Conservation (phyloP, 2,113 vertebrate genomes). For the Etia nguti region DNA sequence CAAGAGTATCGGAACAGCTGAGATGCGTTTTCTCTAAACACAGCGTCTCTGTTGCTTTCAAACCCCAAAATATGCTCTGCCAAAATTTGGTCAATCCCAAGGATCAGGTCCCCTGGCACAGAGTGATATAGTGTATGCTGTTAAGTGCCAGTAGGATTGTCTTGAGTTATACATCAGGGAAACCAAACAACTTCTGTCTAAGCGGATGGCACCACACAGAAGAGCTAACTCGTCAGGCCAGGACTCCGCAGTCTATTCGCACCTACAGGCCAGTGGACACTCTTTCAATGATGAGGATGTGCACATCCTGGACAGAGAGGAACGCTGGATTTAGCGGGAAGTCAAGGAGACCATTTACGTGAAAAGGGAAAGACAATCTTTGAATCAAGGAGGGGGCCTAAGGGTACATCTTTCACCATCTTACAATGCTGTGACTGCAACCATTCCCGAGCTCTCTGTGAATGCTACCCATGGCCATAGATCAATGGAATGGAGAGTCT, state of each 20-base stretch:
- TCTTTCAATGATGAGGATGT: not conserved
- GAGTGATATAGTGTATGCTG: not conserved
- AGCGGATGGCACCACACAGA: not conserved
- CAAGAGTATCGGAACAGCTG: not conserved
- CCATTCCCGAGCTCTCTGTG: not conserved
- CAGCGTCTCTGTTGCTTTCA: not conserved
- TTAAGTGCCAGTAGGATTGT: not conserved
- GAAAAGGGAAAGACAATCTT: not conserved
- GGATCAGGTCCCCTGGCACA: not conserved
- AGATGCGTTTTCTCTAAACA: not conserved
- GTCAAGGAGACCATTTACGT: not conserved
- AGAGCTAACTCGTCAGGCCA: not conserved
- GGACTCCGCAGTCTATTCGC: not conserved
- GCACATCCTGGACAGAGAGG: not conserved
- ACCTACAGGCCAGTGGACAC: not conserved
- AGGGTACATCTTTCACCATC: not conserved
- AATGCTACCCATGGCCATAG: not conserved
- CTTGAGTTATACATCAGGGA: not conserved
- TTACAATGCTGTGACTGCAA: not conserved
- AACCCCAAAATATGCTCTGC: not conserved
- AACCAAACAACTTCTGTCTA: not conserved
- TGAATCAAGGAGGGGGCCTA: not conserved
- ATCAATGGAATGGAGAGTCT: not conserved
- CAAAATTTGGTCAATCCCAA: not conserved
- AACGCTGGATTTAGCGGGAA: not conserved